A percentile compares a stretch with the other conserved stretches of the same genome.
These are phyloP conservation scores for Myotis daubentonii DNA, from an alignment of 2,797 vertebrate species.

Conservation along the genomic window DNA sequence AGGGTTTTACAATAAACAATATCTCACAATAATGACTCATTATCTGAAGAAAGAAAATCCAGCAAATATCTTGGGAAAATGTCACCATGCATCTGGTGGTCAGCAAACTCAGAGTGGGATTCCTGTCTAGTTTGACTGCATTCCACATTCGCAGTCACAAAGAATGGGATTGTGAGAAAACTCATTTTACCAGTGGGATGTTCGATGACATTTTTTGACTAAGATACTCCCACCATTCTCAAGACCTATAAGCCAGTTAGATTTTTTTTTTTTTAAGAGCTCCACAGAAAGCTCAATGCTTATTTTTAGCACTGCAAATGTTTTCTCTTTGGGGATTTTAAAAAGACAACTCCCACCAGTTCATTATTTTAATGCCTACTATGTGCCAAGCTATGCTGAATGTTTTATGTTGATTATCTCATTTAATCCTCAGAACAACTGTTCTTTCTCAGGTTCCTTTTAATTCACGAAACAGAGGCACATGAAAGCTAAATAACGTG, in stretches of 20 bases:
- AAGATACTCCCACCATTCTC: conserved; percentile 81
- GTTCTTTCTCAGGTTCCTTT: not conserved
- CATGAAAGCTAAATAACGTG: not conserved
- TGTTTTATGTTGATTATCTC: not conserved
- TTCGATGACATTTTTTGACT: conserved; percentile 77
- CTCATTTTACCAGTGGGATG: conserved; percentile 77
- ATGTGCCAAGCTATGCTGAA: not conserved
- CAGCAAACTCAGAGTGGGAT: conserved; percentile 80
- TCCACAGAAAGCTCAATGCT: not conserved
- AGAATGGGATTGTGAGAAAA: conserved; percentile 81
- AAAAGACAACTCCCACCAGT: not conserved
- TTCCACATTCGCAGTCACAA: conserved; percentile 84
- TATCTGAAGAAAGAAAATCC: conserved; percentile 78
- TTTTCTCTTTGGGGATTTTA: not conserved
- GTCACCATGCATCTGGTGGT: conserved; percentile 84
- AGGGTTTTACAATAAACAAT: conserved; percentile 81
- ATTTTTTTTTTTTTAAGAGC: conserved; percentile 67
- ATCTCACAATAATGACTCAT: conserved; percentile 84
- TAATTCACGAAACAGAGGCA: not conserved
- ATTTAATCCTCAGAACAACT: not conserved
- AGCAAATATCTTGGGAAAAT: conserved; percentile 85
- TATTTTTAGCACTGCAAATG: conserved; percentile 29
- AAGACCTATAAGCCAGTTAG: conserved; percentile 62
- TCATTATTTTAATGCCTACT: conserved; percentile 24
- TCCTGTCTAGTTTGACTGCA: conserved; percentile 77